phyloP scores from a whole-genome alignment of 23 tunicate genomes.

The Aplidium turbinatum region DNA sequence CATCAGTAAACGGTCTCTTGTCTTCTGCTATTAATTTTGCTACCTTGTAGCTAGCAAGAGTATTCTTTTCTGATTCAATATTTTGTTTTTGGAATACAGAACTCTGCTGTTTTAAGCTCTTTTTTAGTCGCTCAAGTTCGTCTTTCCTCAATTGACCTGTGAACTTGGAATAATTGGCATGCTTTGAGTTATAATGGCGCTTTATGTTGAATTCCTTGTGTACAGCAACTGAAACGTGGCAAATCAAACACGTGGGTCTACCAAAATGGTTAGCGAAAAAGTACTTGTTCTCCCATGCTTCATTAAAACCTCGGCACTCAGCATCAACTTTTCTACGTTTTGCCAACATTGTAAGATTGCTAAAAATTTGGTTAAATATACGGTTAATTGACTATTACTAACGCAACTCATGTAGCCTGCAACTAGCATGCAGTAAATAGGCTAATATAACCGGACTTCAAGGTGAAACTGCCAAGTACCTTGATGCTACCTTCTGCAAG shows the following conservation, averaged over 20 bases:
- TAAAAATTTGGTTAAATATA: no score
- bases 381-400: no score
- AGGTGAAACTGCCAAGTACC: no score
- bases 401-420: no score
- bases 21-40: constrained; percentile 66
- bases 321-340: constrained; percentile 43
- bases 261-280: constrained; percentile 17
- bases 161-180: constrained; percentile 21
- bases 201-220: constrained; percentile 61
- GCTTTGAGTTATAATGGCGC: constrained; percentile 62
- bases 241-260: constrained; percentile 43
- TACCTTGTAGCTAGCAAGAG: constrained; percentile 65
- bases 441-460: no score
- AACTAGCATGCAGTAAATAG: no score
- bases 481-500: no score
- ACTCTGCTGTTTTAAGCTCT: constrained; percentile 32
- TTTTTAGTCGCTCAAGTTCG: no score
- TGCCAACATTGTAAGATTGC: constrained; percentile 27
- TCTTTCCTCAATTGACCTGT: constrained; percentile 47
- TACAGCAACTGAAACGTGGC: constrained; percentile 50
- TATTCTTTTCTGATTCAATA: constrained; percentile 57
- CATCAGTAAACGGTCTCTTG: constrained; percentile 71
- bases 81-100: constrained; percentile 39
- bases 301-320: constrained; percentile 42
- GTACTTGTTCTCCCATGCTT: constrained; percentile 38